Conservation (phyloP, 2,797 vertebrate genomes). For the Halcyon smyrnensis region DNA sequence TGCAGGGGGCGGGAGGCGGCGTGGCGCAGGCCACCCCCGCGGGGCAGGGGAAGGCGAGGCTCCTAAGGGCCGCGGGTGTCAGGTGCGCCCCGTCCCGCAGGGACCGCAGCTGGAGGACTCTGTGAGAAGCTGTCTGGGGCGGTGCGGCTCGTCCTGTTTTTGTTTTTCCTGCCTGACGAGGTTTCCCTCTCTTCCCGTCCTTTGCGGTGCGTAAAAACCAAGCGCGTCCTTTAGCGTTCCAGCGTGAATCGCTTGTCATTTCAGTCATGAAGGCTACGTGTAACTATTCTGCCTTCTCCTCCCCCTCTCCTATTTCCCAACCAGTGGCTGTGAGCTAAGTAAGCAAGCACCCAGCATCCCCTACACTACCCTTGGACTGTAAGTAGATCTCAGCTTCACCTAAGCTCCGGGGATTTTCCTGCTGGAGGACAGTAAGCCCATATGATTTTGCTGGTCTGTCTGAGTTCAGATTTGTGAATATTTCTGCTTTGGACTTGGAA, state of each 20-base stretch:
- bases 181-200: background rate
- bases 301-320: background rate
- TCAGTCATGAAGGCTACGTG: background rate
- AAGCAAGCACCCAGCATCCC: background rate
- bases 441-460: background rate
- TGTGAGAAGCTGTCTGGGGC: background rate
- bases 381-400: background rate
- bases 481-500: background rate
- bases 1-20: background rate
- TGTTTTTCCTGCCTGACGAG: background rate
- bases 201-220: background rate
- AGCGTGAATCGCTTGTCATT: background rate
- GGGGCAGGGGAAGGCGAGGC: background rate
- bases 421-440: constrained; percentile 8
- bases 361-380: background rate
- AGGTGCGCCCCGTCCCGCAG: background rate
- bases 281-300: background rate
- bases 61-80: background rate
- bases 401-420: constrained; percentile 23
- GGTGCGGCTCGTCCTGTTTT: background rate
- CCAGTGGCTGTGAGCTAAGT: background rate
- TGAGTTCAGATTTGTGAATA: background rate
- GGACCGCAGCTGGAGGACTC: background rate
- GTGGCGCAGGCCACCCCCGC: background rate
- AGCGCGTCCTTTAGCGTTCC: background rate